Percentiles rank a stretch among this genome's conserved stretches.
Conservation (phyloP, 2,888 invertebrate species). For the Anoplius nigerrimus region DNA sequence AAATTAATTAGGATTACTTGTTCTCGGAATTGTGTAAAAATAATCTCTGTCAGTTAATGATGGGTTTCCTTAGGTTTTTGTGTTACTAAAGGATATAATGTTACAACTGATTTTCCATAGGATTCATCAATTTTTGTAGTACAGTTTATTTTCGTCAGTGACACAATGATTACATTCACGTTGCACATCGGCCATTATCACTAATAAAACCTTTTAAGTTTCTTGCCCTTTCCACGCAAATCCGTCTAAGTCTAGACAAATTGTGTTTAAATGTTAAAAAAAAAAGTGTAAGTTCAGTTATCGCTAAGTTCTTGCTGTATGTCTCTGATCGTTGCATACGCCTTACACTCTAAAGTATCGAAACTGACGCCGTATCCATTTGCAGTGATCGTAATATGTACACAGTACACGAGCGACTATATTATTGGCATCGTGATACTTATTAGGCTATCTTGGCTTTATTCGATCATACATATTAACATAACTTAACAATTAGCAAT, state of each 20-base stretch:
- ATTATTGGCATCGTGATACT: constrained; percentile 45
- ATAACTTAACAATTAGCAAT: constrained; percentile 53
- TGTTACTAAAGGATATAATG: no score
- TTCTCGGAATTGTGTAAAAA: no score
- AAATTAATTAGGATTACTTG: no score
- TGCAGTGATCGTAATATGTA: constrained; percentile 49
- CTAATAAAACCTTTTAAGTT: constrained; percentile 20
- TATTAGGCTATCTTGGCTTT: constrained; percentile 27
- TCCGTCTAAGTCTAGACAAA: constrained; percentile 35
- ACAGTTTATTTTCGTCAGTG: constrained; percentile 37
- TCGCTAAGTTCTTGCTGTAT: constrained; percentile 38
- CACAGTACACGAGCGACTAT: constrained; percentile 40
- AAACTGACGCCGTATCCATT: constrained; percentile 55
- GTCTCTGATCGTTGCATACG: constrained; percentile 62
- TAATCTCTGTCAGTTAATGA: no score
- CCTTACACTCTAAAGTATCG: constrained; percentile 55
- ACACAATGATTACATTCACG: constrained; percentile 44
- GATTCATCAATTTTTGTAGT: neutral
- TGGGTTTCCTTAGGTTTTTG: no score
- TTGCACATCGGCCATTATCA: constrained; percentile 26
- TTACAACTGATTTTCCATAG: no score
- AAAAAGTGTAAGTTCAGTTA: constrained; percentile 46
- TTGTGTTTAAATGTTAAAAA: constrained; percentile 50
- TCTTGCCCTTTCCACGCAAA: constrained; percentile 20
- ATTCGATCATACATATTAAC: constrained; percentile 29